Conservation (phyloP, 2,113 vertebrate species). For the Caloenas nicobarica region DNA sequence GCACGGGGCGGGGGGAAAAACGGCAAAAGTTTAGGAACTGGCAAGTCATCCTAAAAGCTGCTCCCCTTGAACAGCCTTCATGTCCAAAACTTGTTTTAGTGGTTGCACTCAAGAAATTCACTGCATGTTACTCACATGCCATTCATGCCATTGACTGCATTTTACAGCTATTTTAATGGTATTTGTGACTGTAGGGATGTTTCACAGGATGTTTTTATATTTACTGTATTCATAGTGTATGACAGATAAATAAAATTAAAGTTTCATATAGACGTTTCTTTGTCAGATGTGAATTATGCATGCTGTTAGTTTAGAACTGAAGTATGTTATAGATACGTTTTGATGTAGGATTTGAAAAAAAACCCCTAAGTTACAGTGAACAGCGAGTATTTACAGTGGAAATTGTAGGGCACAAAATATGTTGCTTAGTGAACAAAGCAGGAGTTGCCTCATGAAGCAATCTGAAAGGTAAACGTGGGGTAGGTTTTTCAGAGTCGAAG, state of each 20-base stretch:
- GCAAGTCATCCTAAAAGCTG: background rate
- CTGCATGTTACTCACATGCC: too few relatives aligned
- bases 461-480: background rate
- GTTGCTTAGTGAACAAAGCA: background rate
- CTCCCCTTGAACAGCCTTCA: background rate
- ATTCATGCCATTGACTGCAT: background rate
- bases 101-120: background rate
- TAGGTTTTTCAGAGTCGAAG: background rate
- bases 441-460: background rate
- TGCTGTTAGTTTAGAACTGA: background rate
- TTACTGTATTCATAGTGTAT: background rate
- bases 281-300: background rate
- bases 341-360: background rate
- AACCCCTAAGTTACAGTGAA: background rate
- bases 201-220: background rate
- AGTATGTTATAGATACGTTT: background rate
- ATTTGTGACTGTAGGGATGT: background rate
- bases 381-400: background rate
- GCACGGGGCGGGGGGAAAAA: fast-evolving
- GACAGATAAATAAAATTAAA: background rate
- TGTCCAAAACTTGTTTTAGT: background rate
- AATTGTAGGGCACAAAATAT: background rate
- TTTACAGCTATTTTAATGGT: background rate
- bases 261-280: background rate
- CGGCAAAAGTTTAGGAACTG: background rate